Percentiles rank a stretch among this genome's conserved stretches.
Evolutionary conservation across 1,140 invertebrate species (phyloP).

Genomic region (Micrasema minimum): DNA sequence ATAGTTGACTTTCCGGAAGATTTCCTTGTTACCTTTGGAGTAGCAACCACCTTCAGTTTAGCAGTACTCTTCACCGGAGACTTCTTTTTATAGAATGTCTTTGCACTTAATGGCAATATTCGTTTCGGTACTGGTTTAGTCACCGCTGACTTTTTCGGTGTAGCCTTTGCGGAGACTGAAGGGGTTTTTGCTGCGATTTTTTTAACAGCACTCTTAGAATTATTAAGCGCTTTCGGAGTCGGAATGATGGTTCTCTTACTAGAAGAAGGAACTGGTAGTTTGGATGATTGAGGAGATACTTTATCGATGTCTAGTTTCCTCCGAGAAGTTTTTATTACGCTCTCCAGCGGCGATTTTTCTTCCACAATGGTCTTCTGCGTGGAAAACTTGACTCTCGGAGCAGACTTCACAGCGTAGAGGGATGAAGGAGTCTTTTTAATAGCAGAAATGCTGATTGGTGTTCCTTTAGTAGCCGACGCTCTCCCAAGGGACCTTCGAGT

Average conservation of each 20-base stretch:
- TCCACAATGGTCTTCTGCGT: slow-evolving; percentile 12
- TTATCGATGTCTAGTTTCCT: slow-evolving; percentile 26
- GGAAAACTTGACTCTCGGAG: slow-evolving; percentile 2
- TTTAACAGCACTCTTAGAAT: background rate
- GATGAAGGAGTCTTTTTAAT: slow-evolving; percentile 9
- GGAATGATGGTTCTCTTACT: background rate
- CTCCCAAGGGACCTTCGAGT: slow-evolving; percentile 6
- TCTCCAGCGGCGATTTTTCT: slow-evolving; percentile 1
- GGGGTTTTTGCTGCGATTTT: background rate
- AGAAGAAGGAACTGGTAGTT: background rate
- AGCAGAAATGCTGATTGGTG: slow-evolving; percentile 1
- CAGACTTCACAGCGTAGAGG: background rate
- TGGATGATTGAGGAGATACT: background rate
- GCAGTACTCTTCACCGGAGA: slow-evolving; percentile 3
- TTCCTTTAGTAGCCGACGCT: slow-evolving; percentile 3
- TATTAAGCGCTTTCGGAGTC: background rate
- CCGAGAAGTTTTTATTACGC: slow-evolving; percentile 19
- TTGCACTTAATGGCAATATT: slow-evolving; percentile 21
- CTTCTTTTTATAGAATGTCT: slow-evolving; percentile 19
- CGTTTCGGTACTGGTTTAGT: slow-evolving; percentile 5
- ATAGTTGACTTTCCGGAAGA: background rate
- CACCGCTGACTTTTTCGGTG: slow-evolving; percentile 1
- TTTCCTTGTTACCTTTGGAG: slow-evolving; percentile 8
- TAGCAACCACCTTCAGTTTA: slow-evolving; percentile 7
- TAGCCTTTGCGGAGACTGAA: background rate